These are phyloP conservation scores for Tetramorium simillimum DNA, from an alignment of 1,140 invertebrate genomes.

Conservation along the genomic window DNA sequence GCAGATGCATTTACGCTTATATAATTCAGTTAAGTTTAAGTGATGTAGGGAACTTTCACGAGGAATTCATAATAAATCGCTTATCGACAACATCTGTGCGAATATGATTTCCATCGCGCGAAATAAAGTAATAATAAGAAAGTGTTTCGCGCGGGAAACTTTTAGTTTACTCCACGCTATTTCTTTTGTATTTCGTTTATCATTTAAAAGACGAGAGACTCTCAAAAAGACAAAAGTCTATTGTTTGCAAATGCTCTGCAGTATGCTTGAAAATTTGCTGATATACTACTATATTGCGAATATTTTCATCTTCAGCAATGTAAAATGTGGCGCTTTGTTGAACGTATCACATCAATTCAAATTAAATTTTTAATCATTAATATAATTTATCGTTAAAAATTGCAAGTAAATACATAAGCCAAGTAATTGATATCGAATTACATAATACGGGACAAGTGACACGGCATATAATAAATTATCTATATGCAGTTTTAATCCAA, in stretches of 20 bases:
- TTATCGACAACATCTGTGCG: slow-evolving; percentile 7
- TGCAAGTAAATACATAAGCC: neutral
- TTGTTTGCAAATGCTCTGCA: slow-evolving; percentile 25
- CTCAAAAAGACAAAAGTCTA: slow-evolving; percentile 10
- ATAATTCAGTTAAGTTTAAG: slow-evolving; percentile 21
- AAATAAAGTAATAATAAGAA: slow-evolving; percentile 22
- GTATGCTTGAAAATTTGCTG: neutral
- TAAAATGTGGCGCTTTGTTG: neutral
- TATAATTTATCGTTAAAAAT: neutral
- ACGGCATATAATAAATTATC: neutral
- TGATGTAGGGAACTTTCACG: slow-evolving; percentile 17
- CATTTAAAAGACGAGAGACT: neutral
- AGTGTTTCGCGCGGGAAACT: slow-evolving; percentile 2
- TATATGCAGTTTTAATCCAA: neutral
- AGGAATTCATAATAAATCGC: neutral
- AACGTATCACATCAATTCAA: neutral
- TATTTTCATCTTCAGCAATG: neutral
- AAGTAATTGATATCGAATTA: slow-evolving; percentile 1
- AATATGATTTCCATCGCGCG: neutral
- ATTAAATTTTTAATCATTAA: neutral
- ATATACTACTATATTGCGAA: neutral
- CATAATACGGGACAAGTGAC: neutral
- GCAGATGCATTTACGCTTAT: slow-evolving; percentile 17
- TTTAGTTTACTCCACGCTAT: neutral
- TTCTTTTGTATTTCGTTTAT: slow-evolving; percentile 1